Evolutionary conservation across 2,797 vertebrate genomes (phyloP).

Genomic region (Perodicticus potto): DNA sequence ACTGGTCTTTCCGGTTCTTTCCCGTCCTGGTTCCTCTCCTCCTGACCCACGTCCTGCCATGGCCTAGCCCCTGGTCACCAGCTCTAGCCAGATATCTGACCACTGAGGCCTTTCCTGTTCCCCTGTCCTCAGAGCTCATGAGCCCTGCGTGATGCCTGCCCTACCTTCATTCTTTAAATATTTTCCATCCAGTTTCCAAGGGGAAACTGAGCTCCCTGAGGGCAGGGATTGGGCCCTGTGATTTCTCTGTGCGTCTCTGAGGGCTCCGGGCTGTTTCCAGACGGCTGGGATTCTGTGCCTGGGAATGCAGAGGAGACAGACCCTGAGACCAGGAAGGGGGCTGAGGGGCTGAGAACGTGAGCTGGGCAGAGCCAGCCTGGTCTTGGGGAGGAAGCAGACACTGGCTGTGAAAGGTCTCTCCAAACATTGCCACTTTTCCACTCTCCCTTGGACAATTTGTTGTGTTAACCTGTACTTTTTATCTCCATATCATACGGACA

Average conservation of each 20-base stretch:
- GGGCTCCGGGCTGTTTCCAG: background rate
- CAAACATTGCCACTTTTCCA: rapidly evolving
- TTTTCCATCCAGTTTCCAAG: background rate
- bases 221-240: background rate
- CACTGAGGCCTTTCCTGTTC: background rate
- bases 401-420: background rate
- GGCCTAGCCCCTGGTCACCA: background rate
- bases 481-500: conserved; percentile 80
- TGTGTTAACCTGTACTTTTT: conserved; percentile 21
- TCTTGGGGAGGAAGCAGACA: background rate
- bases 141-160: background rate
- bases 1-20: background rate
- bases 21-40: background rate
- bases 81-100: no score
- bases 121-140: background rate
- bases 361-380: no score
- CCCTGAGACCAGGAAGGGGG: background rate
- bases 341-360: background rate
- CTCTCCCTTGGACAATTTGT: background rate
- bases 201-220: background rate
- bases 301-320: background rate
- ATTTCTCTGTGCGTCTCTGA: background rate
- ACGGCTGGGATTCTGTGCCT: background rate
- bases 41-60: rapidly evolving
- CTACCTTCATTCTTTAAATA: background rate